Conservation (phyloP, 2,888 invertebrate genomes). For the Clusia tigrina region DNA sequence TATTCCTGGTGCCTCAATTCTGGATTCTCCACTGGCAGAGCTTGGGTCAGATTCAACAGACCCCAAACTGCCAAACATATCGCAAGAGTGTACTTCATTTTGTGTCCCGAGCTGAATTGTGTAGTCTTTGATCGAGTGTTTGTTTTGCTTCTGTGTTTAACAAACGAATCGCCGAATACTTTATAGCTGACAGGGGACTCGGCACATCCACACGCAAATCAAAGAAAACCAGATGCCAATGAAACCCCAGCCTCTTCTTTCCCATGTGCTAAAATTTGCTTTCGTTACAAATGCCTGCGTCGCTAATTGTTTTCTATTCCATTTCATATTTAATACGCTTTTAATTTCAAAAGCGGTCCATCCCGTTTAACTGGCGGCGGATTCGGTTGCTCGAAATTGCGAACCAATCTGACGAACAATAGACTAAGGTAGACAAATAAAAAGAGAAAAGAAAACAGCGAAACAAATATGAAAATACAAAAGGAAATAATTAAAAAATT, state of each 20-base stretch:
- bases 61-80: too few relatives aligned
- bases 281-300: background rate
- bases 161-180: background rate
- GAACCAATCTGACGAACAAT: too few relatives aligned
- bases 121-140: background rate
- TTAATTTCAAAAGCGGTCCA: background rate
- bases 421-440: background rate
- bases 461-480: too few relatives aligned
- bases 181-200: background rate
- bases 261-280: background rate
- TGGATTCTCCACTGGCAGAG: background rate
- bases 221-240: too few relatives aligned
- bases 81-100: background rate
- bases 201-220: background rate
- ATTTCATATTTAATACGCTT: background rate
- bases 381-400: too few relatives aligned
- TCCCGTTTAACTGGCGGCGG: conserved; percentile 6
- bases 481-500: too few relatives aligned
- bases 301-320: background rate
- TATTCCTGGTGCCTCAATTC: too few relatives aligned
- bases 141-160: background rate
- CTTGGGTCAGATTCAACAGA: too few relatives aligned
- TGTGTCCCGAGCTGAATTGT: background rate
- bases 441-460: background rate
- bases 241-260: background rate